A percentile compares a stretch with the other conserved stretches of the same genome.
Evolutionary conservation across 2,888 invertebrate genomes (phyloP).

Genomic region (Cephus pygmeus): DNA sequence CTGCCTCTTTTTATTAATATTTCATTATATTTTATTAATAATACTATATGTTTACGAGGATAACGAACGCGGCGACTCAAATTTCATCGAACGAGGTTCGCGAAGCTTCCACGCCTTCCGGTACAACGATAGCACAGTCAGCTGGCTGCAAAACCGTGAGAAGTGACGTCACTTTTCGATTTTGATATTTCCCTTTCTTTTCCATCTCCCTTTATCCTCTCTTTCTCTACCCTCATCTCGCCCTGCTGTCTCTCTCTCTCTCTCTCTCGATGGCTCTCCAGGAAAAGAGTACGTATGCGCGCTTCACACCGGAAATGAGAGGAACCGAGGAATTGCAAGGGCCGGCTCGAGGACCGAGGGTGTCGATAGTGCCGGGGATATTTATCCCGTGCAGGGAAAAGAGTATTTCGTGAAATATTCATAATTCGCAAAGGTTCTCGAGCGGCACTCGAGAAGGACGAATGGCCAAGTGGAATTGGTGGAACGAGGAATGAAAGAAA

Average conservation of each 20-base stretch:
- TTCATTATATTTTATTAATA: conserved; percentile 62
- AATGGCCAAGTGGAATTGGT: conserved; percentile 23
- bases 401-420: conserved; percentile 12
- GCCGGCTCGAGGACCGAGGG: neutral
- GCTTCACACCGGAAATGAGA: neutral
- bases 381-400: neutral
- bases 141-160: no score
- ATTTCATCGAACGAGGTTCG: no score
- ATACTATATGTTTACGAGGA: conserved; percentile 44
- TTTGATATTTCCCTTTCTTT: neutral
- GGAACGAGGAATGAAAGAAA: conserved; percentile 55
- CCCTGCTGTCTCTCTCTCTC: conserved; percentile 4
- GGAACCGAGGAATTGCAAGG: no score
- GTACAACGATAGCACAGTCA: no score
- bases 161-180: no score
- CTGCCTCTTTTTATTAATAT: conserved; percentile 49
- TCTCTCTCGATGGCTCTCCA: conserved; percentile 51
- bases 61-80: conserved; percentile 11
- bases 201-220: neutral
- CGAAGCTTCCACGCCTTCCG: no score
- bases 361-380: conserved; percentile 3
- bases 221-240: neutral
- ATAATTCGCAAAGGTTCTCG: conserved; percentile 26
- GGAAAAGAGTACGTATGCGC: conserved; percentile 49
- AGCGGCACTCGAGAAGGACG: conserved; percentile 14